These are phyloP conservation scores for Amphiduros pacificus DNA, from an alignment of 2,888 invertebrate species.

Conservation along the genomic window DNA sequence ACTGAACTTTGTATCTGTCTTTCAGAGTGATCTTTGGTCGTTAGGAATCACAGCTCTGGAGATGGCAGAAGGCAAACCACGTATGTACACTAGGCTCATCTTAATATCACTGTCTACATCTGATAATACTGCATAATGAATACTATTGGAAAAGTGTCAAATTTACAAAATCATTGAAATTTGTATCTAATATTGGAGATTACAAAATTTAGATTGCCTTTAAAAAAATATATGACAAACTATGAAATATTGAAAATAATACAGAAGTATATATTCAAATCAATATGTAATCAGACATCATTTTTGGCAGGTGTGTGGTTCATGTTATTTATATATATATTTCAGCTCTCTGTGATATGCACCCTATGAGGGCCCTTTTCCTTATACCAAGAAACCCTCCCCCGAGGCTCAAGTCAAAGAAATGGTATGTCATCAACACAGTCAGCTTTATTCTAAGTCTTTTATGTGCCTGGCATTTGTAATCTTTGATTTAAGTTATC, in stretches of 20 bases:
- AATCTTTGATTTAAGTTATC: too few species aligned
- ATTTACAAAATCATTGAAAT: neutral
- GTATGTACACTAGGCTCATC: constrained; percentile 57
- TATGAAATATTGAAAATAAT: too few species aligned
- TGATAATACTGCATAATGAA: neutral
- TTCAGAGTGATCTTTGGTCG: constrained; percentile 67
- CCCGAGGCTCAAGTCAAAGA: constrained; percentile 91
- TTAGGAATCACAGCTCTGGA: constrained; percentile 94
- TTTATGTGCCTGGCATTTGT: too few species aligned
- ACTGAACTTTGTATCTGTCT: too few species aligned
- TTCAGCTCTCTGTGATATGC: constrained; percentile 94
- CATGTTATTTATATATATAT: too few species aligned
- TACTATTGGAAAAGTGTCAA: neutral
- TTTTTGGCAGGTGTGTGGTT: too few species aligned
- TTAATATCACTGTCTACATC: neutral
- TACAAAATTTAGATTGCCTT: too few species aligned
- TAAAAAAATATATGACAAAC: too few species aligned
- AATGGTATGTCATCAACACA: constrained; percentile 82
- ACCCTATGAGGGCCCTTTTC: constrained; percentile 99
- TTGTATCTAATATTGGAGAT: too few species aligned
- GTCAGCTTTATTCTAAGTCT: too few species aligned
- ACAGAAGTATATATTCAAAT: too few species aligned
- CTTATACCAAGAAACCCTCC: constrained; percentile 98
- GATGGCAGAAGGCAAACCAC: constrained; percentile 99
- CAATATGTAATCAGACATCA: too few species aligned